Conservation (phyloP, 2,888 invertebrate species). For the Spodoptera picta region DNA sequence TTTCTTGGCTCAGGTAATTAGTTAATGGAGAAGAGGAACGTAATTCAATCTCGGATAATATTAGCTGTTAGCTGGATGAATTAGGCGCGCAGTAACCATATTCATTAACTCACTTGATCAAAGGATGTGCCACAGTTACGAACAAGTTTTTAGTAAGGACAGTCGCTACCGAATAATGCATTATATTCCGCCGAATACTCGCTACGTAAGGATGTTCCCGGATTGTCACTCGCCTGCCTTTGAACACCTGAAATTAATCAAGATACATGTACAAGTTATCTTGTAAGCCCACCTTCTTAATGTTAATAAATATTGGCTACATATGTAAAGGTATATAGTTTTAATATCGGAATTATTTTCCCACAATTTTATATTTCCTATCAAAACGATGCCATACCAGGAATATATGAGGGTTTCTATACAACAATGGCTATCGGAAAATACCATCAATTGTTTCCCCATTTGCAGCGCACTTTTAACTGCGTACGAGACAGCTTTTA, state of each 20-base stretch:
- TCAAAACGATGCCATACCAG: background rate
- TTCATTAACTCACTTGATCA: constrained; percentile 66
- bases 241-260: constrained; percentile 69
- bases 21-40: constrained; percentile 21
- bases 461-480: constrained; percentile 1
- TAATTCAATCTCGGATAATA: constrained; percentile 35
- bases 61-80: constrained; percentile 8
- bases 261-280: too few relatives aligned
- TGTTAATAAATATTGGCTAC: too few relatives aligned
- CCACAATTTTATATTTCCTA: background rate
- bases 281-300: too few relatives aligned
- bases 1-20: constrained; percentile 11
- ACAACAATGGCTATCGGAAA: constrained; percentile 3
- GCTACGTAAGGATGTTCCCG: constrained; percentile 79
- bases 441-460: background rate
- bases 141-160: constrained; percentile 71
- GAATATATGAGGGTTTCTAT: background rate
- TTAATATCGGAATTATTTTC: background rate
- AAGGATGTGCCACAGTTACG: constrained; percentile 77
- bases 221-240: constrained; percentile 70
- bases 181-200: constrained; percentile 71
- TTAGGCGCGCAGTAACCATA: constrained; percentile 14
- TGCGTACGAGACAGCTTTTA: too few relatives aligned
- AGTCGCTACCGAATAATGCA: constrained; percentile 73
- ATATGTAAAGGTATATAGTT: too few relatives aligned